A percentile compares a stretch with the other conserved stretches of the same genome.
Conservation (phyloP, 2,888 invertebrate genomes). For the Hydraecia micacea region DNA sequence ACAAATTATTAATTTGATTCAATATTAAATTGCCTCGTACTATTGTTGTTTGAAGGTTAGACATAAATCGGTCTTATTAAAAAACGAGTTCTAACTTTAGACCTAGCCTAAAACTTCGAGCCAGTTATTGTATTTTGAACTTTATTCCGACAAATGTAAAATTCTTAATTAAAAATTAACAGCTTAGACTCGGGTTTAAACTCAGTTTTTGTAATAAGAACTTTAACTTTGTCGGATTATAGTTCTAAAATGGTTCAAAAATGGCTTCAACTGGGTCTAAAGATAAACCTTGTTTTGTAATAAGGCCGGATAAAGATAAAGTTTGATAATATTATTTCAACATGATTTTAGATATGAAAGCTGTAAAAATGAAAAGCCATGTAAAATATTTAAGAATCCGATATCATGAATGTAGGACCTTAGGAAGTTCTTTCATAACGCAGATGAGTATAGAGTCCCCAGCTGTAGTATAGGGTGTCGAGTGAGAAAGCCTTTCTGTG, state of each 20-base stretch:
- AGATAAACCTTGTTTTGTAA: too few species aligned
- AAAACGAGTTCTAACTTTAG: too few species aligned
- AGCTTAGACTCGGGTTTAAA: too few species aligned
- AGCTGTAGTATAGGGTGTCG: conserved; percentile 71
- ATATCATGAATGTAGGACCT: conserved; percentile 50
- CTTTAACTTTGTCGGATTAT: too few species aligned
- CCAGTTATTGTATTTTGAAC: too few species aligned
- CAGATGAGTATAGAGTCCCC: conserved; percentile 71
- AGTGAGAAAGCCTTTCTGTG: conserved; percentile 86
- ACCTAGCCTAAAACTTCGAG: too few species aligned
- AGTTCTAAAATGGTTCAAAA: too few species aligned
- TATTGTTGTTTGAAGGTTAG: conserved; percentile 6
- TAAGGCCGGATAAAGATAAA: neutral
- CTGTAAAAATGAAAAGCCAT: conserved; percentile 12
- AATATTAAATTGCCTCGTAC: conserved; percentile 1
- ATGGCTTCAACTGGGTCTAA: too few species aligned
- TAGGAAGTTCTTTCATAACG: conserved; percentile 76
- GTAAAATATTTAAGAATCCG: conserved; percentile 20
- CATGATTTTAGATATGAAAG: conserved; percentile 8
- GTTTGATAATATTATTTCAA: neutral
- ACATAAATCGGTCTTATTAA: neutral
- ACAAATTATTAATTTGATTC: conserved; percentile 20
- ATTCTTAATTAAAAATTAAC: too few species aligned
- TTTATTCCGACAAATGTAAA: too few species aligned
- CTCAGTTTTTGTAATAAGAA: too few species aligned